These are phyloP conservation scores for Macropus fuliginosus DNA, from an alignment of 2,797 vertebrate genomes.

Conservation along the genomic window DNA sequence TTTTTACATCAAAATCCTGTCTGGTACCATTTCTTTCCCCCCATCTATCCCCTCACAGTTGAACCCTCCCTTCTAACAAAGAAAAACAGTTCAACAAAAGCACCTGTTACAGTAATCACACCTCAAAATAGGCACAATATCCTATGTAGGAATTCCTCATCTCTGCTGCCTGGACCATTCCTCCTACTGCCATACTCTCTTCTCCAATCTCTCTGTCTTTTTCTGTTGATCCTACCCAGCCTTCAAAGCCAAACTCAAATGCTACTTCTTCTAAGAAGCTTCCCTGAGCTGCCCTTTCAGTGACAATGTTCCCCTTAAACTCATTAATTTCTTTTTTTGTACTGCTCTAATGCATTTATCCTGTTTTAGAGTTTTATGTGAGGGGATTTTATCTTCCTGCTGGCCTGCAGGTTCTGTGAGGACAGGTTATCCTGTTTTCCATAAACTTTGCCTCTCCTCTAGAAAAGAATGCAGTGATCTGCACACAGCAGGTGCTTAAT, in stretches of 20 bases:
- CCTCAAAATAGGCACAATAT: background rate
- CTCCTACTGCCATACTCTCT: background rate
- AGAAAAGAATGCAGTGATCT: background rate
- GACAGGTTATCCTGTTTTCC: background rate
- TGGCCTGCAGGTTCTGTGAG: background rate
- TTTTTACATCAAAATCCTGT: background rate
- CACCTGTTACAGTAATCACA: background rate
- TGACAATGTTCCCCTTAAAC: background rate
- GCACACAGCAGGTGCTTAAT: background rate
- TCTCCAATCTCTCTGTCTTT: background rate
- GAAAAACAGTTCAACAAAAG: background rate
- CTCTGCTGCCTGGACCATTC: background rate
- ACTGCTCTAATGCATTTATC: background rate
- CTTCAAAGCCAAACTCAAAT: background rate
- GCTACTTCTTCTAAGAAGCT: background rate
- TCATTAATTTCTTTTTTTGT: background rate
- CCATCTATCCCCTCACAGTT: background rate
- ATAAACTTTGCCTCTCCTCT: background rate
- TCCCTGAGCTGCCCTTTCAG: background rate
- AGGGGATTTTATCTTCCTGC: background rate
- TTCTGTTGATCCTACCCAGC: background rate
- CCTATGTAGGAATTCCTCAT: background rate
- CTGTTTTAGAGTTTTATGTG: background rate
- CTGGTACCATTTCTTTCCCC: background rate
- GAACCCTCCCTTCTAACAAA: background rate